These are phyloP conservation scores for Flabesymbios commensalis DNA, from an alignment of 2,888 invertebrate genomes.

Conservation along the genomic window DNA sequence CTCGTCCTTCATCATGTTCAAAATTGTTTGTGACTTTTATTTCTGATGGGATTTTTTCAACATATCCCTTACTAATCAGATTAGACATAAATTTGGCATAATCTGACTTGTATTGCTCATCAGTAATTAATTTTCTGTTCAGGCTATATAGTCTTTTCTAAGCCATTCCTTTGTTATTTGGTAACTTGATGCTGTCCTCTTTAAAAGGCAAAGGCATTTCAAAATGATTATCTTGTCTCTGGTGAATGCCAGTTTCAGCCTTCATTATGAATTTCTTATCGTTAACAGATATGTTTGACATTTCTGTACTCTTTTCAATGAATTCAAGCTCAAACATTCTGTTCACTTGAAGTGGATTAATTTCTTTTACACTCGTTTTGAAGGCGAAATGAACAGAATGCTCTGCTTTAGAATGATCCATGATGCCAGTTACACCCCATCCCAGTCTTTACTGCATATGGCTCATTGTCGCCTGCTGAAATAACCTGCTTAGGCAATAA, in stretches of 20 bases:
- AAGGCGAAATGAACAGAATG: not conserved
- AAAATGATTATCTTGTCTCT: slow-evolving; percentile 12
- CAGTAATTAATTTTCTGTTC: slow-evolving; percentile 2
- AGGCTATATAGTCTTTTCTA: not conserved
- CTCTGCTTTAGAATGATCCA: not conserved
- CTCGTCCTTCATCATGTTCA: not conserved
- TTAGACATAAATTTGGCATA: slow-evolving; percentile 14
- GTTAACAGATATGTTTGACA: not conserved
- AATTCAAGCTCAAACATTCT: slow-evolving; percentile 5
- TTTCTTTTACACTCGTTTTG: not conserved
- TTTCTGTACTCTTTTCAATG: not conserved
- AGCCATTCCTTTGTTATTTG: slow-evolving; percentile 10
- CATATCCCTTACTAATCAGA: slow-evolving; percentile 10
- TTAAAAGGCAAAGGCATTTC: slow-evolving; percentile 18
- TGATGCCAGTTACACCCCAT: not conserved
- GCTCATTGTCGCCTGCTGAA: not conserved
- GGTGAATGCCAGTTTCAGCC: not conserved
- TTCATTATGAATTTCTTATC: not conserved
- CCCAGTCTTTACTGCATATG: not conserved
- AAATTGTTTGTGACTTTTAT: no score
- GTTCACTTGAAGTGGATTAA: not conserved
- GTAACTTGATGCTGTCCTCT: not conserved
- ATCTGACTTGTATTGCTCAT: slow-evolving; percentile 1
- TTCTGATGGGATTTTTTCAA: not conserved
- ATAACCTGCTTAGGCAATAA: not conserved